Percentiles rank a stretch among this genome's conserved stretches.
phyloP scores from a whole-genome alignment of 2,888 invertebrate species.

The Drymonia ruficornis region DNA sequence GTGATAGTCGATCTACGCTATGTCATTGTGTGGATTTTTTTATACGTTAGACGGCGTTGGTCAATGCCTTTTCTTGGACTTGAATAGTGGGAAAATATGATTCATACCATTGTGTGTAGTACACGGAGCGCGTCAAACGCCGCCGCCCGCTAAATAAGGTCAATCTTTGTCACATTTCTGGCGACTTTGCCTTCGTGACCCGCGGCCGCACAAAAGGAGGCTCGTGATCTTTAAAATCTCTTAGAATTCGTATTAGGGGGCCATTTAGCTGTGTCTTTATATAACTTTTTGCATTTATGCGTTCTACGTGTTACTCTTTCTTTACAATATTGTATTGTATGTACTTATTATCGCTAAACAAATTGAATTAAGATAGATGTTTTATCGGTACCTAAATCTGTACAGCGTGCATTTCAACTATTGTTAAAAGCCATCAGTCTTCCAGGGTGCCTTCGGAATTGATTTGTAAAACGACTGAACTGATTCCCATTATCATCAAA shows the following conservation, averaged over 20 bases:
- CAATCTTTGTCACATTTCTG: conserved; percentile 64
- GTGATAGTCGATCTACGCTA: conserved; percentile 9
- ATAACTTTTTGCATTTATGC: not conserved
- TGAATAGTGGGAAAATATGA: conserved; percentile 67
- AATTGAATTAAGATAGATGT: too few relatives aligned
- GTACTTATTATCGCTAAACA: too few relatives aligned
- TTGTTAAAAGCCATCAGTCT: too few relatives aligned
- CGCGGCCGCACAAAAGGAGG: conserved; percentile 5
- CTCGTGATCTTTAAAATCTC: not conserved
- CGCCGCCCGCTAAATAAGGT: conserved; percentile 64
- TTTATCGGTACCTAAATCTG: too few relatives aligned
- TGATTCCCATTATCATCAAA: too few relatives aligned
- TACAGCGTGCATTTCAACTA: too few relatives aligned
- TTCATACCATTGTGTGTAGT: conserved; percentile 66
- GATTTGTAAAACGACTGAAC: too few relatives aligned
- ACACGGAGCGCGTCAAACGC: conserved; percentile 58
- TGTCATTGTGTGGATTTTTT: conserved; percentile 29
- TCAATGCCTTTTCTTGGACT: conserved; percentile 41
- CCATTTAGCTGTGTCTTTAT: not conserved
- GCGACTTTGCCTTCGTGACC: conserved; percentile 43
- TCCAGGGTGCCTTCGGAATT: too few relatives aligned
- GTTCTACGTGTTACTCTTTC: too few relatives aligned
- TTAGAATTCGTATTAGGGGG: not conserved
- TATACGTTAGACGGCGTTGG: conserved; percentile 10
- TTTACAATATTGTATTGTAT: too few relatives aligned